Evolutionary conservation across 2,888 invertebrate species (phyloP).

Genomic region (Andrena chrysosceles): DNA sequence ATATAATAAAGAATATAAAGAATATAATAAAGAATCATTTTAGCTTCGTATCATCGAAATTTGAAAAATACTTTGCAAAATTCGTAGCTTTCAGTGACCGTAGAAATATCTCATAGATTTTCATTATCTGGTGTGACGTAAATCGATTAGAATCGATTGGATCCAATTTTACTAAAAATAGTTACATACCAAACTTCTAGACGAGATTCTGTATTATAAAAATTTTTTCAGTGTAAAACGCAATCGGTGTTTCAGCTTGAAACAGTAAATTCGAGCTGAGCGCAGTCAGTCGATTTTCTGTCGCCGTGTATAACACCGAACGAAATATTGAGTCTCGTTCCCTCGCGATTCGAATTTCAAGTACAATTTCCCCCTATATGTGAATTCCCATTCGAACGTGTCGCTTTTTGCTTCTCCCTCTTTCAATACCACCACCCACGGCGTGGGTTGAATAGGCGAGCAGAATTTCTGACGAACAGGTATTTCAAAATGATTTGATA

Average conservation of each 20-base stretch:
- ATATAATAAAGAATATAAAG: no score
- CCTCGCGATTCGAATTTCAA: constrained; percentile 19
- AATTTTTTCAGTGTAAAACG: no score
- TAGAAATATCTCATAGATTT: no score
- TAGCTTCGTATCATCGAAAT: no score
- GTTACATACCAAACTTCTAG: not conserved
- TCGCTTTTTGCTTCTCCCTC: not conserved
- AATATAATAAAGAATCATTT: no score
- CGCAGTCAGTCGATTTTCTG: constrained; percentile 19
- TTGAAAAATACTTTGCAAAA: no score
- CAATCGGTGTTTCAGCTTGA: not conserved
- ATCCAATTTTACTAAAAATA: not conserved
- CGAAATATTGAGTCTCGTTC: constrained; percentile 8
- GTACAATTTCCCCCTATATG: constrained; percentile 17
- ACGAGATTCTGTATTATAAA: not conserved
- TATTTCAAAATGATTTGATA: not conserved
- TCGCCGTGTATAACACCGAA: not conserved
- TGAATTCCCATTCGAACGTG: constrained; percentile 5
- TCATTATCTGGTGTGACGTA: no score
- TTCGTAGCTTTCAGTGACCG: no score
- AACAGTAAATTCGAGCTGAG: not conserved
- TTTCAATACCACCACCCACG: not conserved
- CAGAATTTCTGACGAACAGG: constrained; percentile 1
- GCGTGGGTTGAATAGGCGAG: not conserved
- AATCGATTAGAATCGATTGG: not conserved